phyloP scores from a whole-genome alignment of 2,113 vertebrate species.

The Ellobius talpinus region DNA sequence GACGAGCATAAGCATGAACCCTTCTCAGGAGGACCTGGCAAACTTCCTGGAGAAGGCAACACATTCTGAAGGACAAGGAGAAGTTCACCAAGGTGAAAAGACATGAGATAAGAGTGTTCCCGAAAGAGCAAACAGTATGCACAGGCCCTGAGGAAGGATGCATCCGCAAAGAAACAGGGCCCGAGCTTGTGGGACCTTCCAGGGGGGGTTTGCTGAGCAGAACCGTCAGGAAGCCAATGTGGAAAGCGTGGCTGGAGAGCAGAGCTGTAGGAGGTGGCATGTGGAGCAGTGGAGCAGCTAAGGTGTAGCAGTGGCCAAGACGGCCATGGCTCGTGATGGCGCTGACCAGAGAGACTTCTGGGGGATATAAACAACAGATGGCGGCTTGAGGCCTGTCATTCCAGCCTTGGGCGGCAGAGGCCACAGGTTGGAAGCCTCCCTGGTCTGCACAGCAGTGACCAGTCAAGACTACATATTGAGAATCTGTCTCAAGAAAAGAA shows the following conservation, averaged over 20 bases:
- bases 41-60: background rate
- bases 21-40: background rate
- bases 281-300: no score
- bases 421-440: background rate
- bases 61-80: background rate
- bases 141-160: background rate
- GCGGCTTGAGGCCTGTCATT: background rate
- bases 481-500: background rate
- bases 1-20: background rate
- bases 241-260: background rate
- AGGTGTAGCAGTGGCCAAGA: background rate
- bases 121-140: background rate
- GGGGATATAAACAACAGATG: background rate
- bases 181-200: background rate
- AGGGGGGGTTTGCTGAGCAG: background rate
- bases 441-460: background rate
- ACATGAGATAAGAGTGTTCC: background rate
- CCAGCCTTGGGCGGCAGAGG: background rate
- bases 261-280: no score
- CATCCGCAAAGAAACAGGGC: no score
- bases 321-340: no score
- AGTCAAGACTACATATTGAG: background rate
- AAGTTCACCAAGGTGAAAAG: background rate
- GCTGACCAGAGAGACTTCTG: background rate
- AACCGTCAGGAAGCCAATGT: background rate